These are phyloP conservation scores for Silurus aristotelis DNA, from an alignment of 2,797 vertebrate genomes.

Conservation along the genomic window DNA sequence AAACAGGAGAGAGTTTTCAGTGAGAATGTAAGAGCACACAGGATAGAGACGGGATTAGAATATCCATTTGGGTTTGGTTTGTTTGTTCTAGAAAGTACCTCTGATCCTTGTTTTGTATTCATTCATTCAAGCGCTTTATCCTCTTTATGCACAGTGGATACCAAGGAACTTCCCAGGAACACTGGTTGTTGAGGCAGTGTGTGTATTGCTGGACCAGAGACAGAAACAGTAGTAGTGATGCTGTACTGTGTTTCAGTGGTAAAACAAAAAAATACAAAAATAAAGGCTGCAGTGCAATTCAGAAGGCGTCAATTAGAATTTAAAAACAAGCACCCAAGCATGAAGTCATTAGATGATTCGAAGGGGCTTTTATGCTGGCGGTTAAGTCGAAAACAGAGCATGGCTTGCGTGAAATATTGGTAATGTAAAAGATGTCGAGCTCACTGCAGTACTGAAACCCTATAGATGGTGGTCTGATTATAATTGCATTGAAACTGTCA, in stretches of 20 bases:
- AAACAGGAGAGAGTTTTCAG: background rate
- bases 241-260: background rate
- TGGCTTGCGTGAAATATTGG: no score
- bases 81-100: background rate
- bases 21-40: background rate
- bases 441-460: no score
- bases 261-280: no score
- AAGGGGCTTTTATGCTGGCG: no score
- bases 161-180: background rate
- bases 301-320: background rate
- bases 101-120: background rate
- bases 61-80: background rate
- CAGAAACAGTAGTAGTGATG: background rate
- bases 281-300: background rate
- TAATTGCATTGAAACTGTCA: no score
- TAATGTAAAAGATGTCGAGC: no score
- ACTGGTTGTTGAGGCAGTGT: background rate
- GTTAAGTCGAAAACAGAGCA: no score
- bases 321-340: slow-evolving; percentile 20
- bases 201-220: background rate
- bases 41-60: background rate
- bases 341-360: background rate
- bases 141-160: background rate
- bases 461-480: no score
- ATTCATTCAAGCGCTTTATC: background rate